phyloP scores from a whole-genome alignment of 2,888 invertebrate genomes.

The Chalcis sispes region DNA sequence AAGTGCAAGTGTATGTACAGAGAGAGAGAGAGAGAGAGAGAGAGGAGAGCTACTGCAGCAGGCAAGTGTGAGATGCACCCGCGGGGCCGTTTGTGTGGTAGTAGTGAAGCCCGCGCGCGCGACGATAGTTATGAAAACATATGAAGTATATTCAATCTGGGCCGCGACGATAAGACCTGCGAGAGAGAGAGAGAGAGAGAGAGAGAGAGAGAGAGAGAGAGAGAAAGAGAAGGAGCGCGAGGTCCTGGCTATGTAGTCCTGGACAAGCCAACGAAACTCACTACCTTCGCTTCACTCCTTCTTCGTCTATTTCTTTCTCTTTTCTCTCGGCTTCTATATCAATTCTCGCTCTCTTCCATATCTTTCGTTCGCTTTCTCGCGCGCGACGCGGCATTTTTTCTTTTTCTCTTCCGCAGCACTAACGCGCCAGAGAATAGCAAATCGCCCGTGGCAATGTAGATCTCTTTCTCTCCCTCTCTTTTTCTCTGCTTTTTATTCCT shows the following conservation, averaged over 20 bases:
- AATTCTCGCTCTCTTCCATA: neutral
- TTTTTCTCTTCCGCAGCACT: slow-evolving; percentile 25
- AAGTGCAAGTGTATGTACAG: no score
- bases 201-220: no score
- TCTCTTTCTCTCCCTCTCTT: neutral
- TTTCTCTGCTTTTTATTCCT: neutral
- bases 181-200: no score
- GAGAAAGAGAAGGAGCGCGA: no score
- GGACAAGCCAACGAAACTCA: neutral
- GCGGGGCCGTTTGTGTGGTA: no score
- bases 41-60: slow-evolving; percentile 22
- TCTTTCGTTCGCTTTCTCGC: slow-evolving; percentile 29
- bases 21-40: neutral
- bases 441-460: slow-evolving; percentile 26
- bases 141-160: slow-evolving; percentile 77
- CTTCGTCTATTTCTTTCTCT: neutral
- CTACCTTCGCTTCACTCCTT: neutral
- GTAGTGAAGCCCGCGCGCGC: slow-evolving; percentile 62
- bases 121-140: slow-evolving; percentile 74
- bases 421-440: slow-evolving; percentile 33
- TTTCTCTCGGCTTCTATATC: neutral
- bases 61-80: slow-evolving; percentile 56
- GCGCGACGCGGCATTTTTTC: slow-evolving; percentile 8
- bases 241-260: no score
- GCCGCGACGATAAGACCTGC: slow-evolving; percentile 70